Evolutionary conservation across 2,888 invertebrate genomes (phyloP).

Genomic region (Rhagonycha fulva): DNA sequence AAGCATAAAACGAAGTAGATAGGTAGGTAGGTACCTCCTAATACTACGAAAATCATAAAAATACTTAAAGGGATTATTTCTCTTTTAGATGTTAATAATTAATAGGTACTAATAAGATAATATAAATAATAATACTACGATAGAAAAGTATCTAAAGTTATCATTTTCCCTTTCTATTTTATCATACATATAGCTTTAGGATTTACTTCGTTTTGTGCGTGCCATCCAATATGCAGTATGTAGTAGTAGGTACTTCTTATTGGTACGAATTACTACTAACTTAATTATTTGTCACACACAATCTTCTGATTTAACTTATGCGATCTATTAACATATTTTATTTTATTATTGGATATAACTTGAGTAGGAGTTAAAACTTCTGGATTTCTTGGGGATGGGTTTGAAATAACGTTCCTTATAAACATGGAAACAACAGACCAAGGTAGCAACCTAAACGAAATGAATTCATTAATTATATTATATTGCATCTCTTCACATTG

Average conservation of each 20-base stretch:
- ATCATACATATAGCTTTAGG: no score
- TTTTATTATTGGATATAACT: background rate
- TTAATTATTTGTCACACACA: background rate
- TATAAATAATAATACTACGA: no score
- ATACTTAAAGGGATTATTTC: no score
- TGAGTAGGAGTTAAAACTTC: constrained; percentile 1
- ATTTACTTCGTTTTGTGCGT: no score
- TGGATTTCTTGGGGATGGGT: constrained; percentile 62
- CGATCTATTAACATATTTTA: background rate
- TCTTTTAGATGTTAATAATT: no score
- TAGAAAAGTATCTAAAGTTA: background rate
- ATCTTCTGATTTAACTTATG: background rate
- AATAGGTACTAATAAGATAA: no score
- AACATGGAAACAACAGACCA: constrained; percentile 71
- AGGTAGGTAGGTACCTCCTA: no score
- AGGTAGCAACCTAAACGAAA: constrained; percentile 69
- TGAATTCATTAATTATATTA: constrained; percentile 2
- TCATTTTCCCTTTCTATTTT: background rate
- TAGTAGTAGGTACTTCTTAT: background rate
- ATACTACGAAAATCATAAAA: no score
- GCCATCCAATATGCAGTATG: background rate
- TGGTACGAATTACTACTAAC: background rate
- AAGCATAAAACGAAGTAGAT: no score
- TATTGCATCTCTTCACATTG: background rate
- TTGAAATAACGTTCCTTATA: constrained; percentile 68